These are phyloP conservation scores for Xenopus laevis DNA, from an alignment of 2,113 vertebrate species.

Conservation along the genomic window DNA sequence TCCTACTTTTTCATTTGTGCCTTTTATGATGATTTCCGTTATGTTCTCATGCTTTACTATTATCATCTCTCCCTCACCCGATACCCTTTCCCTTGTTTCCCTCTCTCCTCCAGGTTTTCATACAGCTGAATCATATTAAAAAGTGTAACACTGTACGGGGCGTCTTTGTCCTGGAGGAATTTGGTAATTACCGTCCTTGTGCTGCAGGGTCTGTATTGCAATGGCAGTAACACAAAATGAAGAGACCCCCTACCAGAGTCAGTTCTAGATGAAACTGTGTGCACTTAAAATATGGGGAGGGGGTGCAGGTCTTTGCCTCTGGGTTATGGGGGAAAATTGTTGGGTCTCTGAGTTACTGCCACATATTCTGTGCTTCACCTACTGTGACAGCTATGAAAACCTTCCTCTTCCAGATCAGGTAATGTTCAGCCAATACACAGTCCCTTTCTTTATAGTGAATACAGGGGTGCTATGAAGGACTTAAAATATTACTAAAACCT, in stretches of 20 bases:
- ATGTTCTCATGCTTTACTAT: background rate
- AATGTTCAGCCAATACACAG: conserved; percentile 72
- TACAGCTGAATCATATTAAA: conserved; percentile 99
- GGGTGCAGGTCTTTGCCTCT: background rate
- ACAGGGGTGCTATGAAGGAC: conserved; percentile 1
- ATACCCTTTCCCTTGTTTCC: conserved; percentile 47
- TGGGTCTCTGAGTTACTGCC: conserved; percentile 87
- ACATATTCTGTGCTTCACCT: conserved; percentile 87
- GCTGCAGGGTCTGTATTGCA: conserved; percentile 71
- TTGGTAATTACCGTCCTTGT: conserved; percentile 99
- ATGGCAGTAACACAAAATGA: conserved; percentile 76
- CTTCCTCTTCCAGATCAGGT: conserved; percentile 98
- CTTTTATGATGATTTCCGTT: background rate
- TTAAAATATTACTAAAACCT: too few relatives aligned
- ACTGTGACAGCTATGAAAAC: conserved; percentile 98
- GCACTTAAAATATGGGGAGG: background rate
- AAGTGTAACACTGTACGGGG: conserved; percentile 99
- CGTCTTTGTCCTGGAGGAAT: conserved; percentile 99
- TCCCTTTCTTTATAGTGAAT: conserved; percentile 42
- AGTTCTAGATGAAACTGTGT: too few relatives aligned
- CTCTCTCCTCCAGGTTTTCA: conserved; percentile 97
- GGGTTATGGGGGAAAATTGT: conserved; percentile 28
- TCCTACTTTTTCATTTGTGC: background rate
- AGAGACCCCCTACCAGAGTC: conserved; percentile 47
- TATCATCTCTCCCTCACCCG: conserved; percentile 44